phyloP scores from a whole-genome alignment of 2,797 vertebrate genomes.

The Erethizon dorsatum region DNA sequence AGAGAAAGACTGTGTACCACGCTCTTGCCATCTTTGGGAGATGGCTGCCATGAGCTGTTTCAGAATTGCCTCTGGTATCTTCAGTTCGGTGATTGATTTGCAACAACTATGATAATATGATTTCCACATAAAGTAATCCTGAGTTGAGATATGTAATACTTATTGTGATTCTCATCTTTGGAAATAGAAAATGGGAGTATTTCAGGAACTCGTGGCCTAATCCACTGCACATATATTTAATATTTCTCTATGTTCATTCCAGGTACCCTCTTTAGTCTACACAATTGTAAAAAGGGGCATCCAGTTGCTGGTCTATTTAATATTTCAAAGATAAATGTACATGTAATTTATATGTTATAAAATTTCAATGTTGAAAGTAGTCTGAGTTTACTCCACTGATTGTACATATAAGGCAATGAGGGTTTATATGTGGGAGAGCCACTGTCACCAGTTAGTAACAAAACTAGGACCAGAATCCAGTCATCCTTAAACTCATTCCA shows the following conservation, averaged over 20 bases:
- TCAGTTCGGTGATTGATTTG: background rate
- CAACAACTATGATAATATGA: background rate
- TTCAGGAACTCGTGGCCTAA: background rate
- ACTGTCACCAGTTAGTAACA: background rate
- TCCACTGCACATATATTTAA: background rate
- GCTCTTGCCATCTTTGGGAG: background rate
- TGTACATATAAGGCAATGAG: background rate
- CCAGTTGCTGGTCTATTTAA: background rate
- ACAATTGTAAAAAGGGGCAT: background rate
- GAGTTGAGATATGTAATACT: background rate
- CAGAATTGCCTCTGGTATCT: background rate
- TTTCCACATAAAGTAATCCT: background rate
- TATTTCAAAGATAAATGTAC: constrained; percentile 42
- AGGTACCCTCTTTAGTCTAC: background rate
- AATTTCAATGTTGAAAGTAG: constrained; percentile 41
- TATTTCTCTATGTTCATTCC: background rate
- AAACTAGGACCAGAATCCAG: background rate
- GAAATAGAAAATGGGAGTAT: constrained; percentile 15
- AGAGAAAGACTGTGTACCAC: background rate
- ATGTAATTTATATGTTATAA: constrained; percentile 12
- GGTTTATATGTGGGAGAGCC: background rate
- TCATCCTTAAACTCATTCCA: background rate
- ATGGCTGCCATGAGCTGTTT: background rate
- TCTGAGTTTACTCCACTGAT: background rate
- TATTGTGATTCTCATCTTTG: background rate